Percentiles rank a stretch among this genome's conserved stretches.
phyloP scores from a whole-genome alignment of 2,797 vertebrate genomes.

The Pterois miles region DNA sequence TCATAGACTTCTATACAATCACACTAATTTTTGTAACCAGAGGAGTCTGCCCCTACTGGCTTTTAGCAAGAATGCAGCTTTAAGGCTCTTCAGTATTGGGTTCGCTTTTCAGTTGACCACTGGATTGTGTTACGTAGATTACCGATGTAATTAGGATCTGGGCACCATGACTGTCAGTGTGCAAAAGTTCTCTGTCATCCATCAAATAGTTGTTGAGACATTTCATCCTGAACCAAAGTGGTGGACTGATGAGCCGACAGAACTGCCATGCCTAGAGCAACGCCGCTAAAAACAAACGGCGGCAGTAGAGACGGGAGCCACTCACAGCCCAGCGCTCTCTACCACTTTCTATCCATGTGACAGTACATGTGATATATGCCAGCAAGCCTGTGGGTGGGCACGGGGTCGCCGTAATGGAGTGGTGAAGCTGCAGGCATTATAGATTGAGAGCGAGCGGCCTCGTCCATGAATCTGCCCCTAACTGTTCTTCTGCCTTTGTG shows the following conservation, averaged over 20 bases:
- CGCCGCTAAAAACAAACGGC: not conserved
- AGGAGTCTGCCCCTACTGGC: too few species aligned
- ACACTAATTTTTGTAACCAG: too few species aligned
- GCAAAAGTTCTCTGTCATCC: not conserved
- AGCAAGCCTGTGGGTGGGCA: slow-evolving; percentile 59
- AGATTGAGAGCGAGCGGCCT: slow-evolving; percentile 70
- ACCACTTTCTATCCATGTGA: slow-evolving; percentile 36
- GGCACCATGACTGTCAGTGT: not conserved
- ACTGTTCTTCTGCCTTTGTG: slow-evolving; percentile 80
- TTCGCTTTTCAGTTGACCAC: too few species aligned
- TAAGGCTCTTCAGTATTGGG: too few species aligned
- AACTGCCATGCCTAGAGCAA: not conserved
- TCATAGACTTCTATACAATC: too few species aligned
- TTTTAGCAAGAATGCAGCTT: too few species aligned
- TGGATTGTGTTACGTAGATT: not conserved
- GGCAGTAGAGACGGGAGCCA: not conserved
- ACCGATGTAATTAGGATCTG: not conserved
- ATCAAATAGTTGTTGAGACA: not conserved
- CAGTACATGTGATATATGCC: slow-evolving; percentile 68
- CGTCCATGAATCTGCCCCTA: slow-evolving; percentile 82
- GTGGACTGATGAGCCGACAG: not conserved
- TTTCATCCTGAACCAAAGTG: not conserved
- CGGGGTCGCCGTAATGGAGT: slow-evolving; percentile 79
- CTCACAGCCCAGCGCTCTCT: slow-evolving; percentile 11
- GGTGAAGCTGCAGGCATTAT: slow-evolving; percentile 79